A percentile compares a stretch with the other conserved stretches of the same genome.
phyloP scores from a whole-genome alignment of 37 sponge, comb jelly and placozoan species.

The Geodia barretti region DNA sequence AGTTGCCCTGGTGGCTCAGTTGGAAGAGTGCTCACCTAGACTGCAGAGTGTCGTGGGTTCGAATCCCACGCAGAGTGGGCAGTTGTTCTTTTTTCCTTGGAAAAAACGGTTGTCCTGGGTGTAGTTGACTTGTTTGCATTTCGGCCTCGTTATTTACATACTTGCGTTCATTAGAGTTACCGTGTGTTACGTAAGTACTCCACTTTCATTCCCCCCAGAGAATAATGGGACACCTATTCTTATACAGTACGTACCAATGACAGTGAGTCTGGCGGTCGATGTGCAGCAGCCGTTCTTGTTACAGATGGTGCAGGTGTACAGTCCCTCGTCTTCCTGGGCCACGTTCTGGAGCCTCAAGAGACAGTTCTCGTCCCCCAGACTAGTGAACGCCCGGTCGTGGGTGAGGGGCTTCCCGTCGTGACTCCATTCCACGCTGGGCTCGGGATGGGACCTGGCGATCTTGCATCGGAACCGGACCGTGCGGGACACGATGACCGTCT shows the following conservation, averaged over 20 bases:
- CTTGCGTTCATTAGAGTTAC: too few species aligned
- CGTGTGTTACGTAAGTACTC: too few species aligned
- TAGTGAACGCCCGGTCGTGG: slow-evolving; percentile 38
- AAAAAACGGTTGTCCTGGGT: too few species aligned
- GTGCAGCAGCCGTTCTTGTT: slow-evolving; percentile 13
- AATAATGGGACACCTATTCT: too few species aligned
- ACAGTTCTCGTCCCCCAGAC: slow-evolving; percentile 21
- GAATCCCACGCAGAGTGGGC: too few species aligned
- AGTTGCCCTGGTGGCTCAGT: too few species aligned
- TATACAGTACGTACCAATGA: slow-evolving; percentile 59
- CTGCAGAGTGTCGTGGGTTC: too few species aligned
- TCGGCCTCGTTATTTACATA: too few species aligned
- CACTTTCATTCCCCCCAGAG: too few species aligned
- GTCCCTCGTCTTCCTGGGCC: slow-evolving; percentile 46
- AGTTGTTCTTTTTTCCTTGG: too few species aligned
- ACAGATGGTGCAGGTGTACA: slow-evolving; percentile 58
- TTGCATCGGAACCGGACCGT: slow-evolving; percentile 36
- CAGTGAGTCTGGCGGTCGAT: slow-evolving; percentile 40
- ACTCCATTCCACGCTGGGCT: slow-evolving; percentile 46
- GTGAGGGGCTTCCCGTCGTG: slow-evolving; percentile 43
- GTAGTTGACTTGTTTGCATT: too few species aligned
- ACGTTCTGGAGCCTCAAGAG: slow-evolving; percentile 51
- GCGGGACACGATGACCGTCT: slow-evolving; percentile 26
- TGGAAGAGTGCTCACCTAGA: too few species aligned
- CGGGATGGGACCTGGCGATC: slow-evolving; percentile 31